Base-by-base conservation (phyloP, 2,797 vertebrate genomes). In the Gila robusta region DNA sequence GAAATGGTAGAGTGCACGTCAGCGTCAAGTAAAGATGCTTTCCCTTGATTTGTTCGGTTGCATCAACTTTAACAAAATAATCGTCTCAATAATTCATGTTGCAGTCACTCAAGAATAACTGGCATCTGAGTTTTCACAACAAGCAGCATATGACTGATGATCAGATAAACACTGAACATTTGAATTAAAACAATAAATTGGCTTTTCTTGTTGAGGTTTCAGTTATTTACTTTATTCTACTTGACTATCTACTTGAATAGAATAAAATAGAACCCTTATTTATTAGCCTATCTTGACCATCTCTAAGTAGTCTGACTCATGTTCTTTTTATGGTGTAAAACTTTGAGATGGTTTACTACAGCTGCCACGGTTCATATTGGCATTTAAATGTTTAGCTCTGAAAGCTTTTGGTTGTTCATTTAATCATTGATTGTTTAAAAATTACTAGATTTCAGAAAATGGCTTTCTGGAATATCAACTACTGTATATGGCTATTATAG, bases 391-490 rank as follows among this genome's bases (percentile, higher is more conserved):
- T 32, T 44, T 83, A 2, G n/a, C 10, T 67, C 44, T 52, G 9
- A 59, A 84, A 70, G 49, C 49, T n/a, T 72, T 32, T 47, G 26
- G 39, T 14, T 79, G 76, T n/a, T 52, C 9, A 67, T 47, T 79
- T 26, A 44, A 35, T 62, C 39, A 21, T 54, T 78, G 0, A 21
- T 19, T 28, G 37, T 79, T 9, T 62, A 44, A 11, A 79, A 10
- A 79, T 28, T 19, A 64, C 23, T 79, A 21, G 17, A 28, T 67
- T 64, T 67, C 12, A 10, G 72, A 52, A 52, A 78, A 79, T 79
- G n/a, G 12, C 49, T 70, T 56, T 70, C 47, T 69, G 74, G n/a
- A 84, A 79, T 41, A 32, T 79, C 17, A 71, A 56, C n/a, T n/a
- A 3, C 32, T 32, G 32, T 1, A 26, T 19, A 37, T 39, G 35